Base-by-base conservation (phyloP, 2,888 invertebrate species). In the Griposia aprilina region DNA sequence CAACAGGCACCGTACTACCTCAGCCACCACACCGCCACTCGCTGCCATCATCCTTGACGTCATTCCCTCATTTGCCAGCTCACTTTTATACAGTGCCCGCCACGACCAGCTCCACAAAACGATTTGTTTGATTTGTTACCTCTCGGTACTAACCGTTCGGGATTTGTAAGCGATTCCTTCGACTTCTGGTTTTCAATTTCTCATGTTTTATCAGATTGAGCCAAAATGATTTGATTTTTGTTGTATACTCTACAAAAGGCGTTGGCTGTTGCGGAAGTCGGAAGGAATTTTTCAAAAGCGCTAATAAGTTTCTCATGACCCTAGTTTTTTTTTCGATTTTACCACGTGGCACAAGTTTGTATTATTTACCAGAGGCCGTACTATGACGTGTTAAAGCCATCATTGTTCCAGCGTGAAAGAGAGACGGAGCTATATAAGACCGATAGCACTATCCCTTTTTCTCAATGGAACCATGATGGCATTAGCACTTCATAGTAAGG, bases 41-140 rank as follows among this genome's bases (percentile, higher is more conserved):
- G 20, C 50, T 26, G 36, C 50, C 65, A 62, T 65, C n/a, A 71
- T 26, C 50, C 4, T 76, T 78, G 78, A 85, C 86, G 84, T 85
- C 84, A 84, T 74, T 74, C 68, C 72, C 63, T 82, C 67, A 71
- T 70, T 72, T 70, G 70, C 60, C 41, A 52, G 63, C 59, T 71
- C 36, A 30, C 66, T 82, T 11, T 66, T 73, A 74, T 76, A 63
- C 63, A 74, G 63, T 55, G 45, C 65, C 50, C 50, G 36, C 50
- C 59, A 62, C 60, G 15, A 71, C 36, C 30, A 52, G 6, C 57
- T 63, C 59, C 36, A 20, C 55, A 71, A n/a, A 67, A 74, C 72
- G 71, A 65, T 59, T 59, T 41, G 41, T 66, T 48, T 75, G 77
- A 75, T 81, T 75, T 81, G 59, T 78, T 73, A 52, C 41, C 23